Base-by-base conservation (phyloP, 2,888 invertebrate species). In the Rhogogaster chlorosoma region DNA sequence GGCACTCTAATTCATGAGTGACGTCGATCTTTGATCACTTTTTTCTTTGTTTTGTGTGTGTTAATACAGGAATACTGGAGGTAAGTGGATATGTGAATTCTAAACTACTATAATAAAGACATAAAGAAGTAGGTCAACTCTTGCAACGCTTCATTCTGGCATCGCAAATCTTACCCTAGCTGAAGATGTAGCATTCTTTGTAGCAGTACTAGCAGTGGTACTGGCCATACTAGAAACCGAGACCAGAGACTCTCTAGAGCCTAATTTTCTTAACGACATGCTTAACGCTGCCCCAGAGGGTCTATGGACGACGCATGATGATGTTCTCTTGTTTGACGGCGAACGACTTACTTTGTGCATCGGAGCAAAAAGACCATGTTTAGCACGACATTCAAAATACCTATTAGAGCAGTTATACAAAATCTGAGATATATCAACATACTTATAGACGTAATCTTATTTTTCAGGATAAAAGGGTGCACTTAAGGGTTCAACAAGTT, bases 331-430 rank as follows among this genome's bases (percentile, higher is more conserved):
- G 93, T 95, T 96, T 83, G 97, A 96, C 45, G 98, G 98, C 71
- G 98, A 97, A 87, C 97, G 96, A 89, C 97, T 96, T 87, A 99
- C 98, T 95, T 99, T 99, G 91, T 97, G 96, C 85, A 97, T 94
- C 1, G 99, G 99, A 36, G 99, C 98, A 94, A 99, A 99, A 86
- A 99, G 95, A 1, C 99, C 99, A 94, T 97, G 97, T 92, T 97
- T 97, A 61, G 97, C 97, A 87, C 96, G 95, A 93, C 99, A 99
- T 88, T 97, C 97, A 94, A 99, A 99, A 94, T 99, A 99, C 94
- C 99, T 98, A 94, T 57, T 94, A 94, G 91, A 87, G n/a, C 22
- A 71, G 42, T 73, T 73, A 45, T 73, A 71, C 9, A 77, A 15
- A 53, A 77, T 77, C 53, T 77, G 32, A 77, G 77, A 77, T 49